Conservation (phyloP, 2,113 vertebrate genomes). For the Gambusia holbrooki region DNA sequence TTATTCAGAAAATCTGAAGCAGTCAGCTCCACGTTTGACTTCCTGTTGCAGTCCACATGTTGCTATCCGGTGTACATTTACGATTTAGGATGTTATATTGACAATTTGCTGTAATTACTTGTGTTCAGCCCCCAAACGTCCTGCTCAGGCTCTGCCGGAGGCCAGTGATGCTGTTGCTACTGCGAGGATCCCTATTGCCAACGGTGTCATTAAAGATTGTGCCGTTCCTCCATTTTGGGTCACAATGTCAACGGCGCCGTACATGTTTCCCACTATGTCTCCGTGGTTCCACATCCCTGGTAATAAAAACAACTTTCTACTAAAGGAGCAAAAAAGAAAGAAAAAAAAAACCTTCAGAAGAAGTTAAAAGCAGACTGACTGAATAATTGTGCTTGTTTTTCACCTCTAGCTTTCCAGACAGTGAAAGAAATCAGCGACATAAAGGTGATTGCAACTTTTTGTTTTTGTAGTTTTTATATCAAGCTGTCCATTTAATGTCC, state of each 20-base stretch:
- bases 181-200: fast-evolving
- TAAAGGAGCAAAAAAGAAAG: background rate
- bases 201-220: background rate
- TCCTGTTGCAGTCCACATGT: too few species aligned
- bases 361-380: background rate
- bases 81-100: too few species aligned
- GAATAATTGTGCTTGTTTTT: background rate
- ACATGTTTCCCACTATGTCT: constrained; percentile 29
- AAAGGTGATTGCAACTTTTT: constrained; percentile 4
- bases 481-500: too few species aligned
- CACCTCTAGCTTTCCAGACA: constrained; percentile 22
- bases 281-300: constrained; percentile 58
- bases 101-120: background rate
- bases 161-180: fast-evolving
- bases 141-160: constrained; percentile 3
- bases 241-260: constrained; percentile 17
- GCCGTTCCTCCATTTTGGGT: constrained; percentile 26
- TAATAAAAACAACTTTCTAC: constrained; percentile 6
- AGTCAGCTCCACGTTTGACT: too few species aligned
- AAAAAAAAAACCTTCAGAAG: background rate
- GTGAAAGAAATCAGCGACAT: background rate
- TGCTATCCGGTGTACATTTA: too few species aligned
- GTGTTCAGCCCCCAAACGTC: background rate
- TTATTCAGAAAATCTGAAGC: too few species aligned
- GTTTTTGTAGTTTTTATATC: background rate